These are phyloP conservation scores for Pagetopsis macropterus DNA, from an alignment of 2,797 vertebrate species.

Conservation along the genomic window DNA sequence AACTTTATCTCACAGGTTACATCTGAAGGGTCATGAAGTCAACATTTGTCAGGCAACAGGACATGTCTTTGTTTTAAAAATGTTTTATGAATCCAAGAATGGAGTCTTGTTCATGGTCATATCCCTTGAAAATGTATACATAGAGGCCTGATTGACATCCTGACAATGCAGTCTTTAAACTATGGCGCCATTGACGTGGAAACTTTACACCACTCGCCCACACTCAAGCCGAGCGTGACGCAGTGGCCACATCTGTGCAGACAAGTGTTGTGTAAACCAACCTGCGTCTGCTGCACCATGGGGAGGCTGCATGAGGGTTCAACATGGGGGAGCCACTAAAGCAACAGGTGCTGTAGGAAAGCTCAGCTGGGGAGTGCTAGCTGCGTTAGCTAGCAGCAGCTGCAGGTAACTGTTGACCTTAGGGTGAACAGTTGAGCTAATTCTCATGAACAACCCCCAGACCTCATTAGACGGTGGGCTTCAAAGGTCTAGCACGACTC, in stretches of 20 bases:
- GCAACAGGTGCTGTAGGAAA: constrained; percentile 71
- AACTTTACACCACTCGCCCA: constrained; percentile 40
- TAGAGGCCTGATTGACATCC: constrained; percentile 24
- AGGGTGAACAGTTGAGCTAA: constrained; percentile 15
- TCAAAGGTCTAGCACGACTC: constrained; percentile 14
- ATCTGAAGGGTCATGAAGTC: constrained; percentile 26
- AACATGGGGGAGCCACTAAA: constrained; percentile 38
- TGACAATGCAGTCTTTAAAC: constrained; percentile 25
- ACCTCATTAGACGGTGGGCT: constrained; percentile 46
- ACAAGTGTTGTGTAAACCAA: constrained; percentile 60
- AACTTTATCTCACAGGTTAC: constrained; percentile 21
- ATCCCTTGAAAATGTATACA: neutral
- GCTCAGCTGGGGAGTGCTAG: constrained; percentile 57
- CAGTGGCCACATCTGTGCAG: constrained; percentile 52
- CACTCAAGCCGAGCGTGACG: constrained; percentile 40
- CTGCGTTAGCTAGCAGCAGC: constrained; percentile 46
- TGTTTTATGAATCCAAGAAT: constrained; percentile 9
- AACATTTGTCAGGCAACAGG: constrained; percentile 1
- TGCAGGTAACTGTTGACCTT: constrained; percentile 49
- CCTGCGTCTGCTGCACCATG: constrained; percentile 36
- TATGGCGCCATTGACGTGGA: constrained; percentile 32
- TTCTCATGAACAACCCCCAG: constrained; percentile 10
- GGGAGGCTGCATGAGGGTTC: constrained; percentile 31
- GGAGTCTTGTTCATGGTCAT: constrained; percentile 18
- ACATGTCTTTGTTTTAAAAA: constrained; percentile 12